These are phyloP conservation scores for Synergus gifuensis DNA, from an alignment of 2,888 invertebrate genomes.

Conservation along the genomic window DNA sequence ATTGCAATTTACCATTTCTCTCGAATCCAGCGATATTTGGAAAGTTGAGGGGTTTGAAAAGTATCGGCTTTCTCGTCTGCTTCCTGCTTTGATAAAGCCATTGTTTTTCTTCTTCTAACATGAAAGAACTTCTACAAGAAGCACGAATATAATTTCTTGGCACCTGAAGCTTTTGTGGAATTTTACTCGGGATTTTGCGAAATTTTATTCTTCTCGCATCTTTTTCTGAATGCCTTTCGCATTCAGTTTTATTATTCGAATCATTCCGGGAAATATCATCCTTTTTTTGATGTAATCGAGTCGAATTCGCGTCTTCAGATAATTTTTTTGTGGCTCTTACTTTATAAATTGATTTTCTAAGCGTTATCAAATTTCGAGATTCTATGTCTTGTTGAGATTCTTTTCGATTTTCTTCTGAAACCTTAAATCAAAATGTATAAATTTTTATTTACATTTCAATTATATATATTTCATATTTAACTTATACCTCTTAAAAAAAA, in stretches of 20 bases:
- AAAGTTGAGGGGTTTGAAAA: conserved; percentile 47
- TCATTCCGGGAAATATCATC: neutral
- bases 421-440: neutral
- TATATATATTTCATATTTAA: too few relatives aligned
- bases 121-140: neutral
- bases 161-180: neutral
- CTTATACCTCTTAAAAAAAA: neutral
- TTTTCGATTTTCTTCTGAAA: neutral
- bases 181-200: neutral
- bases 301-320: neutral
- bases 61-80: neutral
- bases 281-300: neutral
- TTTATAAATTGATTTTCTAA: neutral
- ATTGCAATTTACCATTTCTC: conserved; percentile 40
- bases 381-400: neutral
- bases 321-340: neutral
- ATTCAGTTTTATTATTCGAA: neutral
- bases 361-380: neutral
- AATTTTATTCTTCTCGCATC: neutral
- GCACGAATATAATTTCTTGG: neutral
- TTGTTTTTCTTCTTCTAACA: neutral
- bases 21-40: conserved; percentile 44
- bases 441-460: too few relatives aligned
- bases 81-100: neutral
- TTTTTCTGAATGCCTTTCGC: neutral